Evolutionary conservation across 2,888 invertebrate species (phyloP).

Genomic region (Coecobrya sp.): DNA sequence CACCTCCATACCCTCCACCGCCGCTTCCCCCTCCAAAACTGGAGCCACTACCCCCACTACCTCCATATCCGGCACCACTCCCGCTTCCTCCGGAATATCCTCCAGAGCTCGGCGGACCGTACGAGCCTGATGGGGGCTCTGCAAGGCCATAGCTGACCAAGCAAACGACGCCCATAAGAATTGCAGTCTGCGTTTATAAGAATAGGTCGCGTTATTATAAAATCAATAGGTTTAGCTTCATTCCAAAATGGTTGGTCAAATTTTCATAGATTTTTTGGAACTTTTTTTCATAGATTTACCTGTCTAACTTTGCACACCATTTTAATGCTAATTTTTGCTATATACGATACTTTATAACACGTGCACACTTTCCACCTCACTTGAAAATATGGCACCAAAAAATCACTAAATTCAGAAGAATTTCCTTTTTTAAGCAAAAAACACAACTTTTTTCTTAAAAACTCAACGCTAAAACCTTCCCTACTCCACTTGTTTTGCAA

Average conservation of each 20-base stretch:
- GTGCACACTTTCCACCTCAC: constrained; percentile 19
- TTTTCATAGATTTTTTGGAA: not conserved
- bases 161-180: constrained; percentile 56
- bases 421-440: not conserved
- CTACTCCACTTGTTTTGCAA: constrained; percentile 20
- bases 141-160: constrained; percentile 57
- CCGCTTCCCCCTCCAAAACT: constrained; percentile 71
- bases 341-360: not conserved
- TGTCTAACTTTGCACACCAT: constrained; percentile 38
- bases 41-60: constrained; percentile 66
- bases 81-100: constrained; percentile 37
- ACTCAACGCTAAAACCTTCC: not conserved
- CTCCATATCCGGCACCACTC: constrained; percentile 46
- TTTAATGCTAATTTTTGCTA: not conserved
- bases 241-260: too few species aligned
- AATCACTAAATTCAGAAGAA: constrained; percentile 25
- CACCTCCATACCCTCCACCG: constrained; percentile 54
- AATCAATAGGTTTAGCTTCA: too few species aligned
- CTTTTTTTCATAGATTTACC: constrained; percentile 36
- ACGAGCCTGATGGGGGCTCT: constrained; percentile 67
- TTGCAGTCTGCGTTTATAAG: constrained; percentile 44
- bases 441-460: not conserved
- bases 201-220: not conserved
- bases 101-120: constrained; percentile 51
- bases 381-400: constrained; percentile 49